Conservation (phyloP, 2,797 vertebrate species). For the Yasuhikotakia modesta region DNA sequence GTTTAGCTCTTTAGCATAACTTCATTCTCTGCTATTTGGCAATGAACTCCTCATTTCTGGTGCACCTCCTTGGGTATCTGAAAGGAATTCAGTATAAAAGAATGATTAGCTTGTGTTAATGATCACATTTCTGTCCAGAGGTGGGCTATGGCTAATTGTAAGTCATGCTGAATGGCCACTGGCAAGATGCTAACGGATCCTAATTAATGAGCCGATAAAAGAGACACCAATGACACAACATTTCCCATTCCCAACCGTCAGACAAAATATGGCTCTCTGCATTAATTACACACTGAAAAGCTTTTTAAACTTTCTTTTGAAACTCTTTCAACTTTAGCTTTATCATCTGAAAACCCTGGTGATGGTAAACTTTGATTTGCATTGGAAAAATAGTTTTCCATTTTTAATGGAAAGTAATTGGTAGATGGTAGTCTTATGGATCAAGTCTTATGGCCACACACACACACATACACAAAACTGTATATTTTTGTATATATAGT, state of each 20-base stretch:
- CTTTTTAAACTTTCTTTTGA: constrained; percentile 29
- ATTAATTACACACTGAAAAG: constrained; percentile 44
- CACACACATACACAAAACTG: neutral
- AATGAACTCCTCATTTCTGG: neutral
- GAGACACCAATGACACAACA: constrained; percentile 43
- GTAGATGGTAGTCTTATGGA: neutral
- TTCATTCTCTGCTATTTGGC: constrained; percentile 6
- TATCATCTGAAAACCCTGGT: neutral
- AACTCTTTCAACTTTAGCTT: neutral
- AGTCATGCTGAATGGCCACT: constrained; percentile 25
- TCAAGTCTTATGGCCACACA: too few relatives aligned
- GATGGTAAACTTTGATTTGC: neutral
- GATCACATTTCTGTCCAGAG: constrained; percentile 23
- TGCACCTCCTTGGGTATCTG: neutral
- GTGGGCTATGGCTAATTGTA: constrained; percentile 29
- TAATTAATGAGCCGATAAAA: constrained; percentile 49
- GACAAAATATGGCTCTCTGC: constrained; percentile 1
- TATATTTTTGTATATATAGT: too few relatives aligned
- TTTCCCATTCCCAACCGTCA: constrained; percentile 44
- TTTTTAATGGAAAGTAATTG: neutral
- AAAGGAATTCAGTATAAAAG: constrained; percentile 10
- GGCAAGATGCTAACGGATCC: constrained; percentile 34
- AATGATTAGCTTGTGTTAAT: constrained; percentile 30
- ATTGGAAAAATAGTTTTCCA: neutral
- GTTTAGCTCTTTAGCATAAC: neutral